Conservation (phyloP, 2,888 invertebrate genomes). For the Caenorhabditis imperialis region DNA sequence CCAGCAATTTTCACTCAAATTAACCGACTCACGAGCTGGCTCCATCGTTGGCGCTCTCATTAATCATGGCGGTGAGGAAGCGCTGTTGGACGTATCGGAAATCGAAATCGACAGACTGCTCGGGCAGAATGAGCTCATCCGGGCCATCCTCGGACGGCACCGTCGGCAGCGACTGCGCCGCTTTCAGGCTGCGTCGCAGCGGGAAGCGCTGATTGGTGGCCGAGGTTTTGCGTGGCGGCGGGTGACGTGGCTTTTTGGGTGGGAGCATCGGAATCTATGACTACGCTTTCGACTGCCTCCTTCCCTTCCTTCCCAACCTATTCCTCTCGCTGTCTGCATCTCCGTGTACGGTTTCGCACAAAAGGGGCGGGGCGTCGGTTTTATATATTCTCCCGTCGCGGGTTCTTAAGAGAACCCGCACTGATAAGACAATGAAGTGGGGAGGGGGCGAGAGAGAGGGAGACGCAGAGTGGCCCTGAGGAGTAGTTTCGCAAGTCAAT, state of each 20-base stretch:
- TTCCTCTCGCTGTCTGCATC: slow-evolving; percentile 2
- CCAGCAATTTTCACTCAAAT: neutral
- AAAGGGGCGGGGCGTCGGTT: slow-evolving; percentile 7
- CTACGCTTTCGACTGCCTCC: neutral
- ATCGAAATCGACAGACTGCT: slow-evolving; percentile 40
- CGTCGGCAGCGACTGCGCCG: slow-evolving; percentile 25
- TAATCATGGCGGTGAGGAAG: slow-evolving; percentile 35
- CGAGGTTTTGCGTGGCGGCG: slow-evolving; percentile 1
- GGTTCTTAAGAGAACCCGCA: slow-evolving; percentile 1
- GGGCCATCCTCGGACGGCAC: slow-evolving; percentile 31
- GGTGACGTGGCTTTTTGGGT: slow-evolving; percentile 9
- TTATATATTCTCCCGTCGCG: neutral
- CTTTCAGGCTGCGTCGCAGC: slow-evolving; percentile 24
- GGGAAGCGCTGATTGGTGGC: slow-evolving; percentile 20
- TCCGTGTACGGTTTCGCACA: slow-evolving; percentile 13
- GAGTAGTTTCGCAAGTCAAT: slow-evolving; percentile 7
- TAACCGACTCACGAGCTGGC: slow-evolving; percentile 40
- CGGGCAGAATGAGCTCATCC: slow-evolving; percentile 24
- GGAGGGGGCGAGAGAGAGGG: neutral
- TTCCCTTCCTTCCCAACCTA: neutral
- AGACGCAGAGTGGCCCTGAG: slow-evolving; percentile 1
- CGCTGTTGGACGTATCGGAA: slow-evolving; percentile 45
- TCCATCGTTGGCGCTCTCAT: slow-evolving; percentile 20
- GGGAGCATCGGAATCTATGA: too few species aligned
- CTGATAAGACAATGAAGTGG: neutral